Evolutionary conservation across 2,113 vertebrate genomes (phyloP).

Genomic region (Eptesicus fuscus): DNA sequence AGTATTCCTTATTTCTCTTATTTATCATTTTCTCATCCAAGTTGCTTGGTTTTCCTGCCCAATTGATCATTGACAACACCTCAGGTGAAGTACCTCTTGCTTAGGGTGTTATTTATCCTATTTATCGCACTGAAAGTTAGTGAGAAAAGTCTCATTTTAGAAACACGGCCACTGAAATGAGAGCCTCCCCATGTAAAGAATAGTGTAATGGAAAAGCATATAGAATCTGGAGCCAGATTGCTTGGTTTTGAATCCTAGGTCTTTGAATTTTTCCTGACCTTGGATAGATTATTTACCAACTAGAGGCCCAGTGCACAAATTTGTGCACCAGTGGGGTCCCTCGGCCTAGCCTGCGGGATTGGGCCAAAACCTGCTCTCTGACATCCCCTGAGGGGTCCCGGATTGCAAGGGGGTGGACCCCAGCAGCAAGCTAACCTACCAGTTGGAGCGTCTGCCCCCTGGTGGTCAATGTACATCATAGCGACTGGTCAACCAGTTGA

Average conservation of each 20-base stretch:
- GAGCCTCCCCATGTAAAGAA: not conserved
- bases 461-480: too few species aligned
- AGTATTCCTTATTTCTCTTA: constrained; percentile 47
- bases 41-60: not conserved
- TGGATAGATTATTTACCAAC: not conserved
- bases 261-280: not conserved
- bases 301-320: too few species aligned
- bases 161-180: not conserved
- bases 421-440: too few species aligned
- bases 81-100: constrained; percentile 25
- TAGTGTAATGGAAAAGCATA: not conserved
- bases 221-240: not conserved
- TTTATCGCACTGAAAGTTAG: not conserved
- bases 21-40: not conserved
- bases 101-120: not conserved
- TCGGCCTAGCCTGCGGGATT: too few species aligned
- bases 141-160: not conserved
- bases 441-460: too few species aligned
- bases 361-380: too few species aligned
- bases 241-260: not conserved
- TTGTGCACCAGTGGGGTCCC: too few species aligned
- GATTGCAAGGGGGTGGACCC: too few species aligned
- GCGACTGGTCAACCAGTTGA: too few species aligned
- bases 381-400: too few species aligned
- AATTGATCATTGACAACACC: constrained; percentile 1